A percentile compares a stretch with the other conserved stretches of the same genome.
These are phyloP conservation scores for Agrotis segetum DNA, from an alignment of 2,888 invertebrate genomes.

Conservation along the genomic window DNA sequence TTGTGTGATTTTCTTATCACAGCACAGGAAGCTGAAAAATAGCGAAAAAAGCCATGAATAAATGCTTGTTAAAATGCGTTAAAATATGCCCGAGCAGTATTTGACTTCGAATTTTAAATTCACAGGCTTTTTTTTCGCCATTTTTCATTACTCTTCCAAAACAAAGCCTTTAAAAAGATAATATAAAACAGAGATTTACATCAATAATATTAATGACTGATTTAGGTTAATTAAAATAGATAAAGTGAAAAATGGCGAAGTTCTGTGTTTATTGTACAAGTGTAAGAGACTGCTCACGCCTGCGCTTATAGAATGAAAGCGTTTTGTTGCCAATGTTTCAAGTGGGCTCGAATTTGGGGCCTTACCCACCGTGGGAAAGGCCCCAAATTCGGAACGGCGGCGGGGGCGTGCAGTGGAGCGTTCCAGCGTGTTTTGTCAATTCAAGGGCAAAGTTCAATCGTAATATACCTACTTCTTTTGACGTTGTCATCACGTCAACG, in stretches of 20 bases:
- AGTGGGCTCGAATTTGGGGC: no score
- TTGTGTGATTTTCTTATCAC: slow-evolving; percentile 58
- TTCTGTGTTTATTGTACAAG: not conserved
- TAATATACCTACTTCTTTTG: no score
- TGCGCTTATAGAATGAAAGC: no score
- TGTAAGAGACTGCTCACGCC: no score
- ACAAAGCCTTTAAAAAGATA: slow-evolving; percentile 6
- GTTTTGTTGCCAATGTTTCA: no score
- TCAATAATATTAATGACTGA: not conserved
- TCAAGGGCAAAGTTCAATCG: no score
- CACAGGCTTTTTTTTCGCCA: slow-evolving; percentile 73
- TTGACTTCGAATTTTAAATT: slow-evolving; percentile 3
- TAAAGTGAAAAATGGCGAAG: slow-evolving; percentile 5
- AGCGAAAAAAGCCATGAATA: slow-evolving; percentile 75
- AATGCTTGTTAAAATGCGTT: slow-evolving; percentile 13
- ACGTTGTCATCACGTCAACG: no score
- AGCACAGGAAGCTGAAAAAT: slow-evolving; percentile 72
- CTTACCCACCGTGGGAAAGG: no score
- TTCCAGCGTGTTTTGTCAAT: no score
- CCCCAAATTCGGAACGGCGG: no score
- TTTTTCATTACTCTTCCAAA: slow-evolving; percentile 60
- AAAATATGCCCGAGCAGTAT: not conserved
- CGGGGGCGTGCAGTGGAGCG: no score
- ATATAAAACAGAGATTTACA: not conserved
- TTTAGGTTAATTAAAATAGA: not conserved